Percentiles rank a stretch among this genome's conserved stretches.
phyloP scores from a whole-genome alignment of 1,140 invertebrate genomes.

The Penaeus chinensis region DNA sequence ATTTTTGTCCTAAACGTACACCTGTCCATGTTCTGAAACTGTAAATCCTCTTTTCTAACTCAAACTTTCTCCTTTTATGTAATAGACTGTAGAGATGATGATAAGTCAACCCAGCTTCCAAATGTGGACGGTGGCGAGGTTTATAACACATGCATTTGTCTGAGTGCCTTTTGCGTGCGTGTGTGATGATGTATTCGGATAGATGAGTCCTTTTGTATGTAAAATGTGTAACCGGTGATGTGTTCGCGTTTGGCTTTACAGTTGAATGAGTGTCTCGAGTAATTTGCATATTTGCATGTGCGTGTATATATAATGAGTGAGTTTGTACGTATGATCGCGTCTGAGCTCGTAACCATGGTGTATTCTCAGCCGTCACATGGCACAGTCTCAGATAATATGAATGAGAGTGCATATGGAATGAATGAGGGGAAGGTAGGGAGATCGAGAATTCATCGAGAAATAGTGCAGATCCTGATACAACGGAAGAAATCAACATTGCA shows the following conservation, averaged over 20 bases:
- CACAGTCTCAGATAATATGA: too few species aligned
- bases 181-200: background rate
- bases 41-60: conserved; percentile 53
- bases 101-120: conserved; percentile 52
- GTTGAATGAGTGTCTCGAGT: background rate
- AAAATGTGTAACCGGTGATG: background rate
- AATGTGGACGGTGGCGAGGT: conserved; percentile 44
- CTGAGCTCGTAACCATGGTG: background rate
- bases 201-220: too few species aligned
- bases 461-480: too few species aligned
- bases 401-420: too few species aligned
- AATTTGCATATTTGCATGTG: background rate
- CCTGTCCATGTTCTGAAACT: conserved; percentile 24
- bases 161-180: background rate
- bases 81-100: conserved; percentile 52
- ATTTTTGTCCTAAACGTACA: too few species aligned
- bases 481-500: too few species aligned
- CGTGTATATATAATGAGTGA: background rate
- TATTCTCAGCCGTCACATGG: too few species aligned
- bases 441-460: too few species aligned
- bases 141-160: conserved; percentile 34
- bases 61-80: conserved; percentile 58
- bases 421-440: too few species aligned
- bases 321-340: conserved; percentile 19
- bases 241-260: background rate